A percentile compares a stretch with the other conserved stretches of the same genome.
Conservation (phyloP, 2,797 vertebrate genomes). For the Capromys pilorides region DNA sequence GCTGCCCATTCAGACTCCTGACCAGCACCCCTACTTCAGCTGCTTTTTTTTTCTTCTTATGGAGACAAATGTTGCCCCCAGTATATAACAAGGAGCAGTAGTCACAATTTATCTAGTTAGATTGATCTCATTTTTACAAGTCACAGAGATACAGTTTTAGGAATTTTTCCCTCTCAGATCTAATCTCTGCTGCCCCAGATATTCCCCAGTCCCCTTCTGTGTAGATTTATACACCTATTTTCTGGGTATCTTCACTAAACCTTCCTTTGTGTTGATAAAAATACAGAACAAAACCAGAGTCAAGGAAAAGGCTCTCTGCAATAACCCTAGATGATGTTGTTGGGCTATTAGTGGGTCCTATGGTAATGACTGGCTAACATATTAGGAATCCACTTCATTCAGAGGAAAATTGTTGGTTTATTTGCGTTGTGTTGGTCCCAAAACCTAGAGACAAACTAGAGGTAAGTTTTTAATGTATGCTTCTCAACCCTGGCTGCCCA, state of each 20-base stretch:
- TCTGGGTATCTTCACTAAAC: neutral
- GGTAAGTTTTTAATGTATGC: conserved; percentile 12
- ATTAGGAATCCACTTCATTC: neutral
- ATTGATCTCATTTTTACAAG: neutral
- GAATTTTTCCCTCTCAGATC: neutral
- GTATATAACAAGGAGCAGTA: neutral
- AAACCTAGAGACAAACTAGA: neutral
- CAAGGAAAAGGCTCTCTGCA: neutral
- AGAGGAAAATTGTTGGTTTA: neutral
- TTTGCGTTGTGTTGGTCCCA: neutral
- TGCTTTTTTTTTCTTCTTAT: neutral
- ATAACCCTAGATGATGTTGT: neutral
- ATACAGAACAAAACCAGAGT: neutral
- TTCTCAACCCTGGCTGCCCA: neutral
- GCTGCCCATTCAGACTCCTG: neutral
- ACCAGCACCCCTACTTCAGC: neutral
- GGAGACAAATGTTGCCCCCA: neutral
- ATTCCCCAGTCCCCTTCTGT: neutral
- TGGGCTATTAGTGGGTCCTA: neutral
- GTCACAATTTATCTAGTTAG: conserved; percentile 3
- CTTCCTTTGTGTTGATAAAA: neutral
- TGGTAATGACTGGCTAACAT: neutral
- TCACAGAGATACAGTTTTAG: neutral
- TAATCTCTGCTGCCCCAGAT: neutral
- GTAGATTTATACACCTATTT: neutral